Evolutionary conservation across 2,888 invertebrate genomes (phyloP).

Genomic region (Tridacna crocea): DNA sequence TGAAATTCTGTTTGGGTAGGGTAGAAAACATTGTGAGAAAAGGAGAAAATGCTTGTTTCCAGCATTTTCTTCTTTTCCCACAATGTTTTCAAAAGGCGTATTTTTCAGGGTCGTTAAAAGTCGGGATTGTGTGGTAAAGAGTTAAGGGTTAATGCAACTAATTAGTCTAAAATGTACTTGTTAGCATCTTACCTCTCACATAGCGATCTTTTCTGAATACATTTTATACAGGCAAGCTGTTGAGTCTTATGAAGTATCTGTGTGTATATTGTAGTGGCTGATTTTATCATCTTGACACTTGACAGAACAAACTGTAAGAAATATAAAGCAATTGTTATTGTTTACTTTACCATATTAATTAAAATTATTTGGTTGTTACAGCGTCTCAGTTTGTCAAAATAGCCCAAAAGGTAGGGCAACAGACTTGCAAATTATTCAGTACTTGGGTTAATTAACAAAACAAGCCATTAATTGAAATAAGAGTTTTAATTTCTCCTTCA

Average conservation of each 20-base stretch:
- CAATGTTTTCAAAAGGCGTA: neutral
- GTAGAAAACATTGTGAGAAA: constrained; percentile 1
- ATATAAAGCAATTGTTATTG: too few relatives aligned
- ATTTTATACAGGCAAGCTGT: constrained; percentile 9
- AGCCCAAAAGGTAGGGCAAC: too few relatives aligned
- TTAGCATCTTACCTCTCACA: neutral
- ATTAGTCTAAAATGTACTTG: neutral
- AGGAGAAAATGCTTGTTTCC: neutral
- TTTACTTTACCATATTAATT: too few relatives aligned
- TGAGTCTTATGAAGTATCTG: neutral
- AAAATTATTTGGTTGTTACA: too few relatives aligned
- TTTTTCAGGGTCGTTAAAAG: neutral
- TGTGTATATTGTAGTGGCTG: neutral
- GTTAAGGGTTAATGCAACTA: too few relatives aligned
- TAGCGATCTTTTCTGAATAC: constrained; percentile 3
- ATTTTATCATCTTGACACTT: neutral
- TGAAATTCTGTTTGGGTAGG: neutral
- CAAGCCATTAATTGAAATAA: too few relatives aligned
- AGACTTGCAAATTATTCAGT: too few relatives aligned
- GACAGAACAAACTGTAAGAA: neutral
- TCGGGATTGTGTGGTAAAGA: too few relatives aligned
- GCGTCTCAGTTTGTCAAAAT: too few relatives aligned
- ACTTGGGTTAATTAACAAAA: too few relatives aligned
- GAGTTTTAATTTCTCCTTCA: too few relatives aligned
- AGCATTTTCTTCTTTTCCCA: neutral